Evolutionary conservation across 2,888 invertebrate species (phyloP).

Genomic region (Petrophora chlorosata): DNA sequence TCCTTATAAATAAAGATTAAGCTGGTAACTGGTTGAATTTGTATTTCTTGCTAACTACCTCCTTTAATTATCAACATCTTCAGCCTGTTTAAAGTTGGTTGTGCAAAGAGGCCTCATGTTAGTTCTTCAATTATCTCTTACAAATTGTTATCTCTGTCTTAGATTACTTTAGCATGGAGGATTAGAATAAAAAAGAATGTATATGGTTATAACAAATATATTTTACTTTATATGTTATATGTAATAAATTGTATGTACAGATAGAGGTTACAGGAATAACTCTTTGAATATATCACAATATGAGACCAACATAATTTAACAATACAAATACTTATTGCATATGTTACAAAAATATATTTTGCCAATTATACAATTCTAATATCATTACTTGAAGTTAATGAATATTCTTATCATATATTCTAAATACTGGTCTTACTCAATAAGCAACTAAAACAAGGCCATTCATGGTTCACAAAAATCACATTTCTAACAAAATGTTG

Average conservation of each 20-base stretch:
- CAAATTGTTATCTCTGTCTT: too few species aligned
- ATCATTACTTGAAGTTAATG: not conserved
- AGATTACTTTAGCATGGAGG: not conserved
- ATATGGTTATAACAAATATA: conserved; percentile 7
- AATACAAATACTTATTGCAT: conserved; percentile 33
- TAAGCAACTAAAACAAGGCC: too few species aligned
- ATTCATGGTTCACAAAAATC: too few species aligned
- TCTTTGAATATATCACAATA: conserved; percentile 61
- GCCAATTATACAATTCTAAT: conserved; percentile 12
- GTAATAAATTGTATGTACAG: conserved; percentile 25
- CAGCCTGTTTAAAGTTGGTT: too few species aligned
- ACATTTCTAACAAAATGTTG: too few species aligned
- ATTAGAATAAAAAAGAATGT: conserved; percentile 6
- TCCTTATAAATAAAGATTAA: conserved; percentile 52
- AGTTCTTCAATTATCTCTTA: too few species aligned
- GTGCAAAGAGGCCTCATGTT: too few species aligned
- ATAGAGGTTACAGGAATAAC: conserved; percentile 20
- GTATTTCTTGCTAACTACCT: too few species aligned
- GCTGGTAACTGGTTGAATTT: conserved; percentile 25
- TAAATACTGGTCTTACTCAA: too few species aligned
- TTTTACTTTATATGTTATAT: conserved; percentile 15
- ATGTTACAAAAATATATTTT: conserved; percentile 18
- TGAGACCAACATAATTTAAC: conserved; percentile 66
- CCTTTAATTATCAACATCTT: too few species aligned
- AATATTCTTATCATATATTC: conserved; percentile 18